A percentile compares a stretch with the other conserved stretches of the same genome.
Conservation (phyloP, 35 echinoderm and acorn worm species). For the Heliocidaris erythrogramma region DNA sequence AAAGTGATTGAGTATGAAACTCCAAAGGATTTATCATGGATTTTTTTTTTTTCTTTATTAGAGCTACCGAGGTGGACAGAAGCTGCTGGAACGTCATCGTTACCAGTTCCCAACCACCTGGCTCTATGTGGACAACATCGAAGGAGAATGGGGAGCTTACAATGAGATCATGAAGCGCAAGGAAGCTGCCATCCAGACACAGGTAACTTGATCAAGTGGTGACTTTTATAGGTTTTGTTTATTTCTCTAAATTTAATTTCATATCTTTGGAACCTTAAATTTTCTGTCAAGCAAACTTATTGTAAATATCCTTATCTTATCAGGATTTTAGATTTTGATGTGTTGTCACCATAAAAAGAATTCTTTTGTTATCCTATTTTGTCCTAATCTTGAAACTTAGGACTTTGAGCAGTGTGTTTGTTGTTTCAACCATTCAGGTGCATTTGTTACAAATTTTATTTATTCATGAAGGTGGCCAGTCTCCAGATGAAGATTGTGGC, state of each 20-base stretch:
- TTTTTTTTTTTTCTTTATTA: conserved; percentile 24
- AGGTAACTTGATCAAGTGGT: conserved; percentile 58
- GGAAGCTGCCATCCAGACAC: conserved; percentile 94
- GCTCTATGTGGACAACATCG: conserved; percentile 99
- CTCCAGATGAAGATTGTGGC: conserved; percentile 99
- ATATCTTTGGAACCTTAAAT: no score
- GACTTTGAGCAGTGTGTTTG: background rate
- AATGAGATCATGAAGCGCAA: conserved; percentile 99
- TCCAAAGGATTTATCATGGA: background rate
- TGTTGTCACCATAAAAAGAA: no score
- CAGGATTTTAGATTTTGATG: no score
- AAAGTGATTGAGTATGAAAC: no score
- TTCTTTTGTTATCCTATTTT: no score
- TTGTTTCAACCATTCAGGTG: background rate
- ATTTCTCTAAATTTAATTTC: no score
- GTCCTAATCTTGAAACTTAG: no score
- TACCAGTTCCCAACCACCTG: conserved; percentile 97
- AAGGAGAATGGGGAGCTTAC: conserved; percentile 99
- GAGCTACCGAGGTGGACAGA: conserved; percentile 91
- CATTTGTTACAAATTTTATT: background rate
- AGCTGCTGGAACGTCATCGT: conserved; percentile 92
- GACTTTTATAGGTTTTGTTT: no score
- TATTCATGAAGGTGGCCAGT: conserved; percentile 76
- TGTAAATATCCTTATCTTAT: no score
- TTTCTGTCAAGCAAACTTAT: no score